These are phyloP conservation scores for Choristoneura fumiferana DNA, from an alignment of 1,140 invertebrate species.

Conservation along the genomic window DNA sequence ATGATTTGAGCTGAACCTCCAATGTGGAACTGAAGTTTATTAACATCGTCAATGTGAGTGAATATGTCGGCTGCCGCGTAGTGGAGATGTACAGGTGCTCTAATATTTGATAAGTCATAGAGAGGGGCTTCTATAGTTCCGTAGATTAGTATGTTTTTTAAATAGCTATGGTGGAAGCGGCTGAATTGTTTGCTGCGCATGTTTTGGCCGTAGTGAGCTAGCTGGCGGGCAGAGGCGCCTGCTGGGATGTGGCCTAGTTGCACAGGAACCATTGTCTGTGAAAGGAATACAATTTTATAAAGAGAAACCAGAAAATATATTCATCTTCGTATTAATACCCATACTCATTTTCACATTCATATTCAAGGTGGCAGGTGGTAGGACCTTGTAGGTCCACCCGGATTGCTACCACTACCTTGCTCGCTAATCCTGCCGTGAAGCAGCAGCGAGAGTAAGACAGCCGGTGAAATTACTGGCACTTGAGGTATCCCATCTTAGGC, in stretches of 20 bases:
- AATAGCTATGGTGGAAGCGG: slow-evolving; percentile 82
- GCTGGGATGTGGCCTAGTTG: slow-evolving; percentile 90
- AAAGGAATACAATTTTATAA: background rate
- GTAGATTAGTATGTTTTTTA: slow-evolving; percentile 78
- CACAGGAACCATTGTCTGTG: slow-evolving; percentile 85
- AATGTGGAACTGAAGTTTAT: slow-evolving; percentile 78
- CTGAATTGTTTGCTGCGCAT: slow-evolving; percentile 81
- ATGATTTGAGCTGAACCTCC: slow-evolving; percentile 77
- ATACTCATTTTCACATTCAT: too few relatives aligned
- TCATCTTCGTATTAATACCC: too few relatives aligned
- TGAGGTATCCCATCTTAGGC: too few relatives aligned
- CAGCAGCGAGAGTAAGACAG: too few relatives aligned
- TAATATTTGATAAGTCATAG: slow-evolving; percentile 81
- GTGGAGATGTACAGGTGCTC: slow-evolving; percentile 83
- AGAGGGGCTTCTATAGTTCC: slow-evolving; percentile 76
- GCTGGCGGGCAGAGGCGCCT: slow-evolving; percentile 88
- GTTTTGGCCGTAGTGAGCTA: slow-evolving; percentile 88
- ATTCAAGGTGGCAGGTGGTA: too few relatives aligned
- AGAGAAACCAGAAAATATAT: too few relatives aligned
- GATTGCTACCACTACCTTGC: too few relatives aligned
- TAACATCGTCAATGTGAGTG: slow-evolving; percentile 80
- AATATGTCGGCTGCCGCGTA: slow-evolving; percentile 87
- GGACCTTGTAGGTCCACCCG: too few relatives aligned
- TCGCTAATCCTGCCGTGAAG: too few relatives aligned
- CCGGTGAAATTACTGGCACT: too few relatives aligned